Evolutionary conservation across 2,113 vertebrate genomes (phyloP), one percentile per base, ranked within the genome.

Genomic region (Pyxicephalus adspersus): DNA sequence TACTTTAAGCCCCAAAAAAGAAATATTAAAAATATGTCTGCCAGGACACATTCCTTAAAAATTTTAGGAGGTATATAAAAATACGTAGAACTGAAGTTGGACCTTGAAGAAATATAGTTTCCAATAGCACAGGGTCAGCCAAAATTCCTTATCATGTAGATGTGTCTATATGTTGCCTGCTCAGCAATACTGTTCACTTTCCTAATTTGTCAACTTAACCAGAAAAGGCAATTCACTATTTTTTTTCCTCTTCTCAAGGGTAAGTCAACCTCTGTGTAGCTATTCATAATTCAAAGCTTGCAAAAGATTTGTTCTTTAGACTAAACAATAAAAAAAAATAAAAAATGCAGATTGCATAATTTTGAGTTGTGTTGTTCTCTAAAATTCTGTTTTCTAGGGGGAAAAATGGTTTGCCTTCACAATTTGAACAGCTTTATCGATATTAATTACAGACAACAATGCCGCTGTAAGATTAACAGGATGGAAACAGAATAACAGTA

Each of bases 141-240:
- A 0, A 83, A 0, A 0, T n/a, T 19, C 20, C 8, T 2, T 20
- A 31, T 65, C 0, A 0, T 65, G 4, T 0, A 4, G 3, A 22
- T 78, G 76, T 83, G 64, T 26, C n/a, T 3, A 80, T 83, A 85
- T 71, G 34, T 76, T 23, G 1, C 70, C 0, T 11, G 77, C 86
- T 89, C 89, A 83, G 84, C 84, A 85, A 84, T 88, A 88, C 85
- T 86, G 71, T 50, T 58, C 60, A 58, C 84, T 1, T 58, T 64
- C 68, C 63, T 76, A 0, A 78, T 73, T 85, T 84, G 83, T 87
- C 87, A 86, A 86, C 78, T 79, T 82, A 75, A 75, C 71, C 72
- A 75, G 80, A 75, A 75, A 61, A 75, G 80, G 71, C 80, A 79
- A 79, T 66, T 75, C 61, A 58, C 80, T 63, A 66, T 80, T 80